These are phyloP conservation scores for Laspeyria flexula DNA, from an alignment of 2,888 invertebrate species.

Conservation along the genomic window DNA sequence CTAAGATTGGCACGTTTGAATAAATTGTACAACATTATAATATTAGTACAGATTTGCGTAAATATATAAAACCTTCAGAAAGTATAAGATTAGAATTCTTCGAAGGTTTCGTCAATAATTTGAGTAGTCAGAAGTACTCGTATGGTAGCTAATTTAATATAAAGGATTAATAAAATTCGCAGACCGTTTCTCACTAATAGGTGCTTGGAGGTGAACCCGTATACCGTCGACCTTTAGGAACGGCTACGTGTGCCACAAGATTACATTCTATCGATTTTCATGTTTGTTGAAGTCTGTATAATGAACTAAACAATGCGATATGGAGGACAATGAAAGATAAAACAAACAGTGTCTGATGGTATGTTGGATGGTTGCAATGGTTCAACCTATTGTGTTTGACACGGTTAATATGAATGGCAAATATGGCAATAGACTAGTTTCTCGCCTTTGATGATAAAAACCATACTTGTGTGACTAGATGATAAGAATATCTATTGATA, in stretches of 20 bases:
- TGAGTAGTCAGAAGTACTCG: not conserved
- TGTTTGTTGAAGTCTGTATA: slow-evolving; percentile 31
- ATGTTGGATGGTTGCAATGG: slow-evolving; percentile 38
- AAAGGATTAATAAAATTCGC: slow-evolving; percentile 12
- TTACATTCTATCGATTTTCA: slow-evolving; percentile 41
- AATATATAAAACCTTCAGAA: too few relatives aligned
- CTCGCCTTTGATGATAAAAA: slow-evolving; percentile 38
- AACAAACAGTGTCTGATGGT: slow-evolving; percentile 53
- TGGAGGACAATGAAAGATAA: slow-evolving; percentile 57
- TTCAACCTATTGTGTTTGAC: slow-evolving; percentile 58
- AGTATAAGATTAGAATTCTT: not conserved
- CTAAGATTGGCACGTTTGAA: too few relatives aligned
- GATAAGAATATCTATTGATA: not conserved
- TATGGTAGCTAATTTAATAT: slow-evolving; percentile 10
- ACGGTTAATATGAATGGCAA: slow-evolving; percentile 46
- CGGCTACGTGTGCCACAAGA: slow-evolving; percentile 26
- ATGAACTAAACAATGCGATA: slow-evolving; percentile 46
- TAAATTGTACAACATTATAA: too few relatives aligned
- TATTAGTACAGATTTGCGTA: too few relatives aligned
- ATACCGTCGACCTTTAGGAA: slow-evolving; percentile 15
- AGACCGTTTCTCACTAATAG: slow-evolving; percentile 3
- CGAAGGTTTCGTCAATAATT: slow-evolving; percentile 3
- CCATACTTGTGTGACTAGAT: not conserved
- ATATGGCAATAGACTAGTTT: slow-evolving; percentile 46
- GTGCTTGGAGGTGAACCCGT: slow-evolving; percentile 5